Evolutionary conservation across 2,113 vertebrate genomes (phyloP).

Genomic region (Emydura subglobosa): DNA sequence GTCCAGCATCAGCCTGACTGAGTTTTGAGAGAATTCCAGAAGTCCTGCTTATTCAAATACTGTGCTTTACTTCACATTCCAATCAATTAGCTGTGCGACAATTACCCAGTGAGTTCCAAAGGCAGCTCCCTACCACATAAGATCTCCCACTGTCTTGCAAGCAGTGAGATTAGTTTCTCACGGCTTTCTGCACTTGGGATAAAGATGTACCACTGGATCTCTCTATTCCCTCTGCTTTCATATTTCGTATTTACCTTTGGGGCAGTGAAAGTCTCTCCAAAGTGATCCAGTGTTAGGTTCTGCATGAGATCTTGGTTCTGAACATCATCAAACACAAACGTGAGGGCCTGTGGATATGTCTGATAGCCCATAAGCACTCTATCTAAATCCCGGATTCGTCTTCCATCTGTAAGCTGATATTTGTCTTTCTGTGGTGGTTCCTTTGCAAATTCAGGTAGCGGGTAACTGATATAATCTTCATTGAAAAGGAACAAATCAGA

Average conservation of each 20-base stretch:
- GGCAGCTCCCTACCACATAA: slow-evolving; percentile 95
- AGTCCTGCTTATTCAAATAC: background rate
- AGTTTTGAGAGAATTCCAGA: background rate
- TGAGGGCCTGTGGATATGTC: slow-evolving; percentile 94
- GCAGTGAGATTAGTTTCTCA: slow-evolving; percentile 92
- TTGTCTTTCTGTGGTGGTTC: slow-evolving; percentile 93
- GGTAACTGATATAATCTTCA: slow-evolving; percentile 96
- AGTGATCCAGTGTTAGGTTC: slow-evolving; percentile 93
- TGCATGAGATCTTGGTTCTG: slow-evolving; percentile 93
- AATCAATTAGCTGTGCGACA: background rate
- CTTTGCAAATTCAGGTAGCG: slow-evolving; percentile 95
- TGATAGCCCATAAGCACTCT: slow-evolving; percentile 96
- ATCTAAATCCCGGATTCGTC: slow-evolving; percentile 93
- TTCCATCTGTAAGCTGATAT: slow-evolving; percentile 90
- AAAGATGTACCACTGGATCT: slow-evolving; percentile 96
- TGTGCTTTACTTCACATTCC: slow-evolving; percentile 55
- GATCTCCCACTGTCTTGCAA: slow-evolving; percentile 96
- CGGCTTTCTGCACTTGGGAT: slow-evolving; percentile 93
- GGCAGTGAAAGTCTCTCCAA: slow-evolving; percentile 78
- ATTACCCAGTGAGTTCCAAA: slow-evolving; percentile 91
- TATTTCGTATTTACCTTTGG: slow-evolving; percentile 20
- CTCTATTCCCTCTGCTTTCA: slow-evolving; percentile 74
- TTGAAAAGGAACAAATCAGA: slow-evolving; percentile 93
- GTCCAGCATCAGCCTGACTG: background rate
- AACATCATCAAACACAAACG: slow-evolving; percentile 95